These are phyloP conservation scores for Poecile atricapillus DNA, from an alignment of 2,113 vertebrate species.

Conservation along the genomic window DNA sequence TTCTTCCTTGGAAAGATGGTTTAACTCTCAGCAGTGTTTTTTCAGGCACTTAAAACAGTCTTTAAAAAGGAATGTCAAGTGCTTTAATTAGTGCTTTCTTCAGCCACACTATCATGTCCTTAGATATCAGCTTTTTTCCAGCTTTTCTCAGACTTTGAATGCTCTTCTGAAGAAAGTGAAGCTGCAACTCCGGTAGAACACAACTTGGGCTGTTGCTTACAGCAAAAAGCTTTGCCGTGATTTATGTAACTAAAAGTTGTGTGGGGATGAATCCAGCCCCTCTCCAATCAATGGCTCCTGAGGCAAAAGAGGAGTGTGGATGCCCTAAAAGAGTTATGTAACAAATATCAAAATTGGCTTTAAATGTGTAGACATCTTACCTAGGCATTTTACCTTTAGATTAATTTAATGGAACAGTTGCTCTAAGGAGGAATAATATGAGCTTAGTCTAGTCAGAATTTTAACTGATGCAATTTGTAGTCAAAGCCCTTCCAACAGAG, in stretches of 20 bases:
- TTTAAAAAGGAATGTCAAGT: neutral
- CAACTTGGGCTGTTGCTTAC: neutral
- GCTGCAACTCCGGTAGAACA: accelerated
- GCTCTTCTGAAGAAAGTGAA: neutral
- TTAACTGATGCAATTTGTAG: neutral
- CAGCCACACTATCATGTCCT: neutral
- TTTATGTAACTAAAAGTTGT: neutral
- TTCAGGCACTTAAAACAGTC: neutral
- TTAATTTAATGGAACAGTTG: neutral
- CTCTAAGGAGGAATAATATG: neutral
- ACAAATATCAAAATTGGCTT: neutral
- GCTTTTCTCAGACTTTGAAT: neutral
- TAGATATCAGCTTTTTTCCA: neutral
- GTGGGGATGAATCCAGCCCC: neutral
- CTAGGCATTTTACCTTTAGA: neutral
- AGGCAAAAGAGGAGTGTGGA: neutral
- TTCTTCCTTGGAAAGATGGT: neutral
- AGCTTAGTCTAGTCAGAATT: neutral
- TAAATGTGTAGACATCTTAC: neutral
- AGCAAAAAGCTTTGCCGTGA: neutral
- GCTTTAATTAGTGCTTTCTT: neutral
- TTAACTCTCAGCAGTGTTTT: neutral
- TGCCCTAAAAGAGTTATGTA: neutral
- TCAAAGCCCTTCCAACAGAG: neutral
- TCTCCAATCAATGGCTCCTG: neutral